These are phyloP conservation scores for Heteromyza rotundicornis DNA, from an alignment of 2,888 invertebrate genomes.

Conservation along the genomic window DNA sequence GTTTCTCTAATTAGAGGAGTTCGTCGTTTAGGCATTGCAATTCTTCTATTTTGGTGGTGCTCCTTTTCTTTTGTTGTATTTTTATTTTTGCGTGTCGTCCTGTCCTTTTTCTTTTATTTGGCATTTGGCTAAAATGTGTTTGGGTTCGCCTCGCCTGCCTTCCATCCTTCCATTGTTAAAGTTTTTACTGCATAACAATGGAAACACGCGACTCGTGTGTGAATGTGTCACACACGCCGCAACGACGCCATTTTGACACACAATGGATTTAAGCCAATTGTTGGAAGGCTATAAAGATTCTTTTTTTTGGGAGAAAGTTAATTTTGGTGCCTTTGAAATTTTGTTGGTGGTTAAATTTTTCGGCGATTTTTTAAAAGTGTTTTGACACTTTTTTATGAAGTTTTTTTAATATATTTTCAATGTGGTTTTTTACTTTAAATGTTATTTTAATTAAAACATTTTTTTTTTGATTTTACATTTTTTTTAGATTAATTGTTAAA, in stretches of 20 bases:
- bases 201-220: conserved; percentile 11
- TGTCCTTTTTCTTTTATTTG: background rate
- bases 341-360: too few species aligned
- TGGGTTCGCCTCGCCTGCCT: background rate
- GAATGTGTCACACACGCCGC: conserved; percentile 27
- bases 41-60: background rate
- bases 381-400: too few species aligned
- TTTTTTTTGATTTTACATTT: too few species aligned
- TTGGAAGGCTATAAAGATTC: too few species aligned
- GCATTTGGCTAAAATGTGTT: background rate
- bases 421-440: too few species aligned
- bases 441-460: too few species aligned
- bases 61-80: background rate
- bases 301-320: too few species aligned
- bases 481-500: too few species aligned
- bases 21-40: background rate
- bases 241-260: conserved; percentile 32
- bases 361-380: too few species aligned
- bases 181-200: background rate
- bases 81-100: background rate
- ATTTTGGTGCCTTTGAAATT: too few species aligned
- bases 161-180: background rate
- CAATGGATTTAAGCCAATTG: too few species aligned
- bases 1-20: background rate
- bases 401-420: too few species aligned